Evolutionary conservation across 2,888 invertebrate species (phyloP).

Genomic region (Ligdia adustata): DNA sequence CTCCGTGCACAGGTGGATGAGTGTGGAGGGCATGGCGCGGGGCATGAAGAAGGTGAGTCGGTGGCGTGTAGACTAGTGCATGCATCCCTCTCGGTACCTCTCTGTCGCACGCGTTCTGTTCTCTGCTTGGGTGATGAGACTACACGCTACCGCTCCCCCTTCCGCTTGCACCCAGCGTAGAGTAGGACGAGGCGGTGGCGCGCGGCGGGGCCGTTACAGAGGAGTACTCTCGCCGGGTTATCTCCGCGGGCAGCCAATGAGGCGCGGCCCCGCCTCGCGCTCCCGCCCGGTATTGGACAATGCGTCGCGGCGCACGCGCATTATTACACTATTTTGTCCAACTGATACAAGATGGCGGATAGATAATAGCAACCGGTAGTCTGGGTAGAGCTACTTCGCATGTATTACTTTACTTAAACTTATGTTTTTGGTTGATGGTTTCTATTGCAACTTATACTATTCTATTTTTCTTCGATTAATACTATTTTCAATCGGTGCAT

Average conservation of each 20-base stretch:
- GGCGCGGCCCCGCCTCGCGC: conserved; percentile 41
- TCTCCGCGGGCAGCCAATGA: conserved; percentile 40
- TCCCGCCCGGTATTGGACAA: conserved; percentile 41
- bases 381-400: no score
- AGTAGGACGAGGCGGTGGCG: conserved; percentile 8
- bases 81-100: conserved; percentile 57
- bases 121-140: conserved; percentile 64
- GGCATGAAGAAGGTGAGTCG: conserved; percentile 84
- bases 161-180: conserved; percentile 35
- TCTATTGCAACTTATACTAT: no score
- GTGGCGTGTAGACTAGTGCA: conserved; percentile 83
- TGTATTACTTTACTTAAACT: no score
- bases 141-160: conserved; percentile 82
- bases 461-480: no score
- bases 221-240: no score
- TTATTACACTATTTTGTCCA: conserved; percentile 31
- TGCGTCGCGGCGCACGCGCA: conserved; percentile 34
- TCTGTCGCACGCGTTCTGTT: conserved; percentile 51
- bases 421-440: no score
- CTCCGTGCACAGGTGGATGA: conserved; percentile 82
- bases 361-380: conserved; percentile 30
- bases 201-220: no score
- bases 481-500: no score
- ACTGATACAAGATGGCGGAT: conserved; percentile 51
- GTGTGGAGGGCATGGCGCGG: conserved; percentile 81